Conservation (phyloP, 2,888 invertebrate species). For the Phortica magna region DNA sequence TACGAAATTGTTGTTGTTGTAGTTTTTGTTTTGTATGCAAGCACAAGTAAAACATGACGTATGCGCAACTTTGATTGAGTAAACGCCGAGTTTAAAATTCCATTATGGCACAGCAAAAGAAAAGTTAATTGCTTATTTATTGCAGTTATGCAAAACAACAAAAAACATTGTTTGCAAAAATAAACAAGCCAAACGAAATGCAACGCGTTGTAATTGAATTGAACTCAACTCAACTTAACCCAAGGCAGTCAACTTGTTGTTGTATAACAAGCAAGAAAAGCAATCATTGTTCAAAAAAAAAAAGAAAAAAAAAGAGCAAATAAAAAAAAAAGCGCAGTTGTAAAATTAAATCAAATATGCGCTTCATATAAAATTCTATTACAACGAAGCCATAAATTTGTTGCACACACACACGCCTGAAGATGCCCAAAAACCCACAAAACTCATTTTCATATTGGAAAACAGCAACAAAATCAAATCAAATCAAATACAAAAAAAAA, state of each 20-base stretch:
- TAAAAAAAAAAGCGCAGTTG: background rate
- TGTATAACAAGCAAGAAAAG: constrained; percentile 40
- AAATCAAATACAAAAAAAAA: background rate
- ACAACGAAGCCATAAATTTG: constrained; percentile 5
- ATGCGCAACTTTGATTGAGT: background rate
- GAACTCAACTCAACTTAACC: background rate
- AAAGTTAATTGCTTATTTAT: constrained; percentile 63
- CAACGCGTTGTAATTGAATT: constrained; percentile 32
- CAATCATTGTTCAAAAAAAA: background rate
- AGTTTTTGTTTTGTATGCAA: constrained; percentile 40
- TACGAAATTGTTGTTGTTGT: constrained; percentile 8
- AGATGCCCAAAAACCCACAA: constrained; percentile 7
- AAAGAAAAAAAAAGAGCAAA: background rate
- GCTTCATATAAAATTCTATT: constrained; percentile 20
- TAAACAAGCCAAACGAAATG: constrained; percentile 33
- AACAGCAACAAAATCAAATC: background rate
- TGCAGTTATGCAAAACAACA: constrained; percentile 38
- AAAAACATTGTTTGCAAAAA: constrained; percentile 24
- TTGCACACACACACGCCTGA: constrained; percentile 5
- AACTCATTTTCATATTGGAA: background rate
- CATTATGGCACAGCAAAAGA: constrained; percentile 30
- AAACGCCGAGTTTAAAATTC: constrained; percentile 1
- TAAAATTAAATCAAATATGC: constrained; percentile 3
- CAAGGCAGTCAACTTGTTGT: background rate
- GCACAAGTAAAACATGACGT: background rate